phyloP scores from a whole-genome alignment of 2,797 vertebrate genomes.

The Hipposideros larvatus region DNA sequence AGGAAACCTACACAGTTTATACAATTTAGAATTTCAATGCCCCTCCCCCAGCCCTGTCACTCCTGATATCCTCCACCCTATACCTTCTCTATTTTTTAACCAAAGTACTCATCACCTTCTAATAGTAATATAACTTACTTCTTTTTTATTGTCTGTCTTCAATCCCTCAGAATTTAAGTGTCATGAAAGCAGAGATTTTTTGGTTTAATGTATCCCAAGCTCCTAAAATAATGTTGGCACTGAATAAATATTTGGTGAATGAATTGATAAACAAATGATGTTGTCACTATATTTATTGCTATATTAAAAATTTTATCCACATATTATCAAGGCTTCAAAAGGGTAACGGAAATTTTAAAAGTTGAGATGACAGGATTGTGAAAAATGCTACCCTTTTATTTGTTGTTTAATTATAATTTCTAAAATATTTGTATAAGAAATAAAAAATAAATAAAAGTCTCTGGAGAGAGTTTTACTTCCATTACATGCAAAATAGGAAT shows the following conservation, averaged over 20 bases:
- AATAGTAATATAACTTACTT: not conserved
- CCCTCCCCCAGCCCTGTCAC: not conserved
- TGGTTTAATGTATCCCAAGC: not conserved
- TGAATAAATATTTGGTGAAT: constrained; percentile 40
- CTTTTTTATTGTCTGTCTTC: not conserved
- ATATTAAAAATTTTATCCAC: not conserved
- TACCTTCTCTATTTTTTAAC: not conserved
- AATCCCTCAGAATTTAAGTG: not conserved
- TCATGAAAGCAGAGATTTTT: not conserved
- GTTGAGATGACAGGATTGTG: not conserved
- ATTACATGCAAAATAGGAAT: not conserved
- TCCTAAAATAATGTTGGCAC: constrained; percentile 9
- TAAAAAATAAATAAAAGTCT: constrained; percentile 29
- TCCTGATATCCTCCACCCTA: not conserved
- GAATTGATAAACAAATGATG: not conserved
- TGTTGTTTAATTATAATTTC: constrained; percentile 49
- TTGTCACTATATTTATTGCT: not conserved
- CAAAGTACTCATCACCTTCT: not conserved
- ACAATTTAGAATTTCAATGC: not conserved
- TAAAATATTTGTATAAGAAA: constrained; percentile 27
- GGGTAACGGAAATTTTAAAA: not conserved
- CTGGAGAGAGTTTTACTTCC: not conserved
- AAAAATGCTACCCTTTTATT: constrained; percentile 26
- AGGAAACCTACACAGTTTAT: not conserved
- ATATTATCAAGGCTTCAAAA: constrained; percentile 7